These are phyloP conservation scores for Eupsilia transversa DNA, from an alignment of 2,888 invertebrate species.

Conservation along the genomic window DNA sequence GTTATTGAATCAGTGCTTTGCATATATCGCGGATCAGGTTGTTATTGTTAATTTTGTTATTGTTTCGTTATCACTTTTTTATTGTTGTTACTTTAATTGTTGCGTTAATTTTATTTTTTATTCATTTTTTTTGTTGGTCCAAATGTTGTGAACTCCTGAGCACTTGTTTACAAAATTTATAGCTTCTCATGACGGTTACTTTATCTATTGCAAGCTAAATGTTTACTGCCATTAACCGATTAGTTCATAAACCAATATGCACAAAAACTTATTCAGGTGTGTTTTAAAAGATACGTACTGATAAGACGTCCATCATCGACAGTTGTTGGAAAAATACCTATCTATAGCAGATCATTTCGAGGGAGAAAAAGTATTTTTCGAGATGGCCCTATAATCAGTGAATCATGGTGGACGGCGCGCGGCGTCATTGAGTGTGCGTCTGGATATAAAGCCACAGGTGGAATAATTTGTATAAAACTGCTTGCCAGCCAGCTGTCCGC, in stretches of 20 bases:
- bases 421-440: slow-evolving; percentile 37
- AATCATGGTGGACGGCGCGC: slow-evolving; percentile 45
- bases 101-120: no score
- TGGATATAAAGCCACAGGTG: slow-evolving; percentile 48
- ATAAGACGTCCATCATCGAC: slow-evolving; percentile 49
- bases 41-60: no score
- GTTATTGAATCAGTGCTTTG: no score
- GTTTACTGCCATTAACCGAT: slow-evolving; percentile 6
- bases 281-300: slow-evolving; percentile 40
- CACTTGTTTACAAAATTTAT: no score
- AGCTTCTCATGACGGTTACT: no score
- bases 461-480: slow-evolving; percentile 60
- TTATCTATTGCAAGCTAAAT: neutral
- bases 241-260: slow-evolving; percentile 18
- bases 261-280: slow-evolving; percentile 33
- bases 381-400: slow-evolving; percentile 43
- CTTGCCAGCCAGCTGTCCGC: slow-evolving; percentile 31
- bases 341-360: slow-evolving; percentile 32
- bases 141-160: no score
- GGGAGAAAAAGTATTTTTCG: slow-evolving; percentile 35
- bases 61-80: no score
- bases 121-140: no score
- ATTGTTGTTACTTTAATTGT: no score
- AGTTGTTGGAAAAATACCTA: slow-evolving; percentile 45
- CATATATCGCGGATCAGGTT: no score